These are phyloP conservation scores for Drosophila eugracilis DNA, from an alignment of 1,140 invertebrate genomes.

Conservation along the genomic window DNA sequence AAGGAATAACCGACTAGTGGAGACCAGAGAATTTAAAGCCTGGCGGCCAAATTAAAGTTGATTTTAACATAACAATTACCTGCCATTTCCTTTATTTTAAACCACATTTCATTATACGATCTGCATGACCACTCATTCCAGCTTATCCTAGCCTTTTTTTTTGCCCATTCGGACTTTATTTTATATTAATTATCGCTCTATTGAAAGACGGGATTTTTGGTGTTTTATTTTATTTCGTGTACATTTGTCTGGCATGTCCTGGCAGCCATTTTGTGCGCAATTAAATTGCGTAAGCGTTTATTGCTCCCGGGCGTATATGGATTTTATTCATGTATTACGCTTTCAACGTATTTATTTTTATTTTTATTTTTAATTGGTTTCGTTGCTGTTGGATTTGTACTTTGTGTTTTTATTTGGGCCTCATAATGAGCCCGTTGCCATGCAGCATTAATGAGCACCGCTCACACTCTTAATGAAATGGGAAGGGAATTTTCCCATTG, in stretches of 20 bases:
- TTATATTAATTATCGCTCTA: slow-evolving; percentile 74
- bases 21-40: too few species aligned
- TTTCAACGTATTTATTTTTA: slow-evolving; percentile 43
- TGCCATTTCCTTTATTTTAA: slow-evolving; percentile 14
- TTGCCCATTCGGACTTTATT: slow-evolving; percentile 47
- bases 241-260: slow-evolving; percentile 30
- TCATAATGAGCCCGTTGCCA: slow-evolving; percentile 65
- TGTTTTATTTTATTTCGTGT: slow-evolving; percentile 50
- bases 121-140: slow-evolving; percentile 4
- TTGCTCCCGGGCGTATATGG: slow-evolving; percentile 70
- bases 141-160: slow-evolving; percentile 6
- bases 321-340: slow-evolving; percentile 50
- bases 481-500: slow-evolving; percentile 28
- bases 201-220: slow-evolving; percentile 61
- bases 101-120: slow-evolving; percentile 23
- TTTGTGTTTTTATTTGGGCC: slow-evolving; percentile 52
- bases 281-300: slow-evolving; percentile 82
- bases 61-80: slow-evolving; percentile 32
- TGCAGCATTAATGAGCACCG: slow-evolving; percentile 62
- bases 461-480: slow-evolving; percentile 32
- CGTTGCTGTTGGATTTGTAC: slow-evolving; percentile 65
- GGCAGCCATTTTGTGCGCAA: slow-evolving; percentile 75
- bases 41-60: too few species aligned
- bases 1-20: too few species aligned
- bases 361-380: slow-evolving; percentile 64